phyloP scores from a whole-genome alignment of 2,888 invertebrate genomes.

The Sclerodermus sp. region DNA sequence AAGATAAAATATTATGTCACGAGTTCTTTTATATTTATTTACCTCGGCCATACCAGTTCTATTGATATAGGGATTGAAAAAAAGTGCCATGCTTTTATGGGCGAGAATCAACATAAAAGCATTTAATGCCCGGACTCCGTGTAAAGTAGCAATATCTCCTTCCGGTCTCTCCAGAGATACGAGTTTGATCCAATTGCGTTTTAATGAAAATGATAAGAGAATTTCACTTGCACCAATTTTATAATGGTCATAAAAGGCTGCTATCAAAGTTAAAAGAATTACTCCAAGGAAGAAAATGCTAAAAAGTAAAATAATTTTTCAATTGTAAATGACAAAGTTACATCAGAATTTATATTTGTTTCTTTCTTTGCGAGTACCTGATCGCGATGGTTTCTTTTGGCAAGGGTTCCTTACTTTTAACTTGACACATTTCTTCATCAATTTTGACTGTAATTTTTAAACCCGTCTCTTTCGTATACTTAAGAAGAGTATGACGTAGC shows the following conservation, averaged over 20 bases:
- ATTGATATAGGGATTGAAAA: constrained; percentile 69
- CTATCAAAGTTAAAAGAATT: constrained; percentile 51
- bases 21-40: no score
- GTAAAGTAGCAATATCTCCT: constrained; percentile 66
- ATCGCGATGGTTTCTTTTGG: constrained; percentile 60
- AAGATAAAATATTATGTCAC: no score
- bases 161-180: constrained; percentile 59
- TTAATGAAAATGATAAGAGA: constrained; percentile 66
- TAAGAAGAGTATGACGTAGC: constrained; percentile 59
- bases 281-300: constrained; percentile 60
- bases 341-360: background rate
- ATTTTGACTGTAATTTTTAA: constrained; percentile 64
- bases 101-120: constrained; percentile 66
- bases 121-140: constrained; percentile 69
- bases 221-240: constrained; percentile 51
- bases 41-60: constrained; percentile 70
- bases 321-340: background rate
- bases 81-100: constrained; percentile 73
- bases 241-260: constrained; percentile 53
- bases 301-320: constrained; percentile 10
- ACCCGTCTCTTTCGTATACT: constrained; percentile 61
- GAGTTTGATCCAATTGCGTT: constrained; percentile 63
- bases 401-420: constrained; percentile 48
- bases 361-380: constrained; percentile 52
- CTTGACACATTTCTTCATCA: constrained; percentile 67